These are phyloP conservation scores for Parthenolecanium corni DNA, from an alignment of 2,888 invertebrate genomes.

Conservation along the genomic window DNA sequence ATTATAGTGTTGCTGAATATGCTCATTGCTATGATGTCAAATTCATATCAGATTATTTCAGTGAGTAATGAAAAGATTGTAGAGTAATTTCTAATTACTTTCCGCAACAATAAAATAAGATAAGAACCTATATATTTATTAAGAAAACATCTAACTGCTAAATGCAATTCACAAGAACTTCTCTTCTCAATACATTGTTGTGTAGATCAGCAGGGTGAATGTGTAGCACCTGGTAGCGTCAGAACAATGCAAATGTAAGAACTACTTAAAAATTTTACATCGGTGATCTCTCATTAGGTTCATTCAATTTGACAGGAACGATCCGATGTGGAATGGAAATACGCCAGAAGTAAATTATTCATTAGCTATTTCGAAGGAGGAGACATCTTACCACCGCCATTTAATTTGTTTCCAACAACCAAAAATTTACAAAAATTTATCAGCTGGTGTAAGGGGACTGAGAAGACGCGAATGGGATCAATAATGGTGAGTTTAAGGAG, in stretches of 20 bases:
- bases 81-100: too few species aligned
- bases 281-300: too few species aligned
- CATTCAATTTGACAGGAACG: conserved; percentile 53
- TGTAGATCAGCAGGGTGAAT: too few species aligned
- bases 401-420: conserved; percentile 82
- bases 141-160: too few species aligned
- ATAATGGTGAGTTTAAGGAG: conserved; percentile 45
- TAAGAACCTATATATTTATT: too few species aligned
- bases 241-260: too few species aligned
- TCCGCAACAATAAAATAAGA: too few species aligned
- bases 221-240: too few species aligned
- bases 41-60: conserved; percentile 94
- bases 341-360: conserved; percentile 89
- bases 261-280: too few species aligned
- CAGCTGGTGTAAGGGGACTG: conserved; percentile 42
- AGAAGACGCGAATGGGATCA: conserved; percentile 48
- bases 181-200: too few species aligned
- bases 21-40: conserved; percentile 99
- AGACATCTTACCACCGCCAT: conserved; percentile 84
- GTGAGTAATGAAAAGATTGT: conserved; percentile 52
- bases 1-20: conserved; percentile 93
- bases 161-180: too few species aligned
- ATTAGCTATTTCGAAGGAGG: conserved; percentile 93
- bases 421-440: conserved; percentile 52
- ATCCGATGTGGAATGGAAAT: conserved; percentile 94